phyloP scores from a whole-genome alignment of 1,140 invertebrate species.

The Colletes latitarsis region DNA sequence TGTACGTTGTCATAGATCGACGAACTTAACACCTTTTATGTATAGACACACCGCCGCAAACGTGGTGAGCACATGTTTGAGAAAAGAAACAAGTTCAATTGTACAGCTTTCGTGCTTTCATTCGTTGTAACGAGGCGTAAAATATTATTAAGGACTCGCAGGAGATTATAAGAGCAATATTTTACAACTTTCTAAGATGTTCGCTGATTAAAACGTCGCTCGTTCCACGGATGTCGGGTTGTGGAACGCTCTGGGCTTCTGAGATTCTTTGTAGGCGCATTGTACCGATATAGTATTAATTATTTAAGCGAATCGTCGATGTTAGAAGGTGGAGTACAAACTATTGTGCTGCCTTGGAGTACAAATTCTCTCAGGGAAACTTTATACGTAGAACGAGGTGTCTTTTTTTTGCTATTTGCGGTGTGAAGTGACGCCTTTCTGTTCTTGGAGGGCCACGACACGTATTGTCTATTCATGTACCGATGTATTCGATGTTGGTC shows the following conservation, averaged over 20 bases:
- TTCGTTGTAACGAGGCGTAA: no score
- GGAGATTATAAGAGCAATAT: background rate
- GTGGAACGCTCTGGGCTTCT: background rate
- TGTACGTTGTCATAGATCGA: slow-evolving; percentile 25
- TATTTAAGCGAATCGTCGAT: slow-evolving; percentile 4
- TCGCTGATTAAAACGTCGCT: background rate
- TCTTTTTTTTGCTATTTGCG: background rate
- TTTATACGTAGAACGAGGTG: slow-evolving; percentile 6
- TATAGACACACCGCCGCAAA: slow-evolving; percentile 13
- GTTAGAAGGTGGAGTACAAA: background rate
- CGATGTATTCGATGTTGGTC: slow-evolving; percentile 8
- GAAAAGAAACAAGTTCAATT: no score
- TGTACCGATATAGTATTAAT: slow-evolving; percentile 46
- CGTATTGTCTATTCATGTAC: slow-evolving; percentile 53
- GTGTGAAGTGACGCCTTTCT: background rate
- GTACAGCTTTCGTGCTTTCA: no score
- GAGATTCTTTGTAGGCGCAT: slow-evolving; percentile 11
- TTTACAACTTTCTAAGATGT: background rate
- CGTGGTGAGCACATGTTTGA: background rate
- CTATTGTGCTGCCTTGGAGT: slow-evolving; percentile 25
- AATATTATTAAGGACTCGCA: background rate
- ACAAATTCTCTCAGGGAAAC: slow-evolving; percentile 59
- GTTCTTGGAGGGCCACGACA: slow-evolving; percentile 7
- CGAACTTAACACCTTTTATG: slow-evolving; percentile 22
- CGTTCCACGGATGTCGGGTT: background rate